These are phyloP conservation scores for Poecile montanus DNA, from an alignment of 2,797 vertebrate species.

Conservation along the genomic window DNA sequence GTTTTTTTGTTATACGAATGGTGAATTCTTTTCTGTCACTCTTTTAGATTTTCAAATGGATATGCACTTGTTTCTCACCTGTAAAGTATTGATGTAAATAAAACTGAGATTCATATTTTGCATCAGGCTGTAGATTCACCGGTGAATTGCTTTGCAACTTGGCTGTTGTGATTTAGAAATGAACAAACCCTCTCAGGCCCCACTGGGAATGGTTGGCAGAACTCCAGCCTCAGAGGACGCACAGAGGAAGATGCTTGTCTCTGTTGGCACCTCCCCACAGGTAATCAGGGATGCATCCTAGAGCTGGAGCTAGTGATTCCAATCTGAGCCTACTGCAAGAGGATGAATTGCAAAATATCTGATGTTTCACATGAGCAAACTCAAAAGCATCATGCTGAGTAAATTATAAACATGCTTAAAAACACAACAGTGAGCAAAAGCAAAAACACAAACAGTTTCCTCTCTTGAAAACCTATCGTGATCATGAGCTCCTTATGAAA, in stretches of 20 bases:
- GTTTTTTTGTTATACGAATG: not conserved
- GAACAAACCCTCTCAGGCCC: not conserved
- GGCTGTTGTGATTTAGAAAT: not conserved
- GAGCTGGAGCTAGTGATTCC: not conserved
- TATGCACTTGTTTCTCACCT: not conserved
- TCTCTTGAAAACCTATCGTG: not conserved
- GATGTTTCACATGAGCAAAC: not conserved
- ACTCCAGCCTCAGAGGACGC: not conserved
- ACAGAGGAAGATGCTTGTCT: not conserved
- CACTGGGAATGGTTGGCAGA: not conserved
- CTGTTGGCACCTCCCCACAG: not conserved
- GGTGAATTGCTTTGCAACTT: not conserved
- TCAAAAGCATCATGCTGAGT: not conserved
- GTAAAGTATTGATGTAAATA: not conserved
- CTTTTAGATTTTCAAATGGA: not conserved
- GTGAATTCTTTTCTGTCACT: not conserved
- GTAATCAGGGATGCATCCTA: not conserved
- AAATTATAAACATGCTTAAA: constrained; percentile 14
- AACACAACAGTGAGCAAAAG: not conserved
- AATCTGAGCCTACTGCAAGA: not conserved
- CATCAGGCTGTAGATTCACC: not conserved
- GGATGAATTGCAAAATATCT: not conserved
- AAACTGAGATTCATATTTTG: not conserved
- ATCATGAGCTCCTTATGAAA: not conserved
- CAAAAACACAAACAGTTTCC: not conserved